These are phyloP conservation scores for Cecidostiba fungosa DNA, from an alignment of 2,888 invertebrate genomes.

Conservation along the genomic window DNA sequence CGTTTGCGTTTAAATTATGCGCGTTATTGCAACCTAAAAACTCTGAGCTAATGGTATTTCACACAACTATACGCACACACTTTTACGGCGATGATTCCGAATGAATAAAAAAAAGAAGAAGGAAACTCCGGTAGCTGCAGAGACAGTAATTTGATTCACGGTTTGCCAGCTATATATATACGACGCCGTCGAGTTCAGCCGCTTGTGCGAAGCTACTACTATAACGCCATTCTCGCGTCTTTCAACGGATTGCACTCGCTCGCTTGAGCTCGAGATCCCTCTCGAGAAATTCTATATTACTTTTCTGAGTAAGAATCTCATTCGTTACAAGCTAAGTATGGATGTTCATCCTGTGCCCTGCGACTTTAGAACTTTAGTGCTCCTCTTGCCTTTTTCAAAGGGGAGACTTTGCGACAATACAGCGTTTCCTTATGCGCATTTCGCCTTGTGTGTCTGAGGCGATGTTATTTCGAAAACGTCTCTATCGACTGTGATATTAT, in stretches of 20 bases:
- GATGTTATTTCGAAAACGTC: too few species aligned
- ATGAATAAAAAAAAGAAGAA: conserved; percentile 18
- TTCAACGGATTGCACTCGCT: conserved; percentile 16
- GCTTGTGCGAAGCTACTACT: not conserved
- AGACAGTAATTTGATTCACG: conserved; percentile 44
- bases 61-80: not conserved
- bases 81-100: not conserved
- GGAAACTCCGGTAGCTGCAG: not conserved
- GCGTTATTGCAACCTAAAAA: not conserved
- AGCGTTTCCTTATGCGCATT: not conserved
- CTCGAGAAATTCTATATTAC: conserved; percentile 36
- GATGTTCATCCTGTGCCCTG: not conserved
- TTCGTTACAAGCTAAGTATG: conserved; percentile 23
- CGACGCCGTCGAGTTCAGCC: not conserved
- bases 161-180: conserved; percentile 10
- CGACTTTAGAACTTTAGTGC: not conserved
- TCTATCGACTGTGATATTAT: too few species aligned
- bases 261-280: not conserved
- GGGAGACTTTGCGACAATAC: not conserved
- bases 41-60: not conserved
- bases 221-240: conserved; percentile 20
- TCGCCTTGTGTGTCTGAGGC: too few species aligned
- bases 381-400: not conserved
- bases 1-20: too few species aligned
- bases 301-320: conserved; percentile 28